Base-by-base conservation (phyloP, 2,797 vertebrate genomes). In the Spatula versicolor region DNA sequence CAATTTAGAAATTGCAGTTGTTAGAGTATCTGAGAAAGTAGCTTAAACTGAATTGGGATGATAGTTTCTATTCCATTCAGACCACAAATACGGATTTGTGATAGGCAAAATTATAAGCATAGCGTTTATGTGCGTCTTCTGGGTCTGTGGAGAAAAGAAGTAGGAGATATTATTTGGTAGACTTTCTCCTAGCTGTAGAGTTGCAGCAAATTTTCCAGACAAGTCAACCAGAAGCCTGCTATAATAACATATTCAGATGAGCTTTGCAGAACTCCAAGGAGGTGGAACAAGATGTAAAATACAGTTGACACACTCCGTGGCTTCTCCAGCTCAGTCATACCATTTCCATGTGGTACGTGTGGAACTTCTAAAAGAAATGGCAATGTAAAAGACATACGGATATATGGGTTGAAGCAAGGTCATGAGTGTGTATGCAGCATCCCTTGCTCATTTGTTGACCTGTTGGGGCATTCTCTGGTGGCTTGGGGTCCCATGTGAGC, bases 1-100 rank as follows among this genome's bases (percentile, higher is more conserved):
- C 89, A 92, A 84, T 96, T 96, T 94, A 8, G 77, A 88, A 84
- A 94, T 90, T 74, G 35, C 52, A 39, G 52, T 76, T 81, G 48
- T 64, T 86, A 78, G 20, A 58, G 25, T 85, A 56, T 41, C 50
- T 76, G 59, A 90, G 82, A 77, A 83, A 81, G 68, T 15, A 33
- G 71, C 63, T 90, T 90, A 41, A 45, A 0, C 4, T 4, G 58
- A 95, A 31, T 59, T 69, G 28, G 17, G 35, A 21, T 63, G 13
- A 18, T 83, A 86, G 60, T 67, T 94, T 84, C 55, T 72, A 1
- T 92, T 90, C 43, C n/a, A 45, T 60, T 80, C 2, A 2, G 33
- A 76, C 20, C 30, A 76, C 20, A 91, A 33, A 45, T 50, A 22
- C 5, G 2, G 52, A 63, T 25, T 28, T 67, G 31, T 45, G 20